Evolutionary conservation across 2,888 invertebrate species (phyloP).

Genomic region (Drosophila trichaetosa): DNA sequence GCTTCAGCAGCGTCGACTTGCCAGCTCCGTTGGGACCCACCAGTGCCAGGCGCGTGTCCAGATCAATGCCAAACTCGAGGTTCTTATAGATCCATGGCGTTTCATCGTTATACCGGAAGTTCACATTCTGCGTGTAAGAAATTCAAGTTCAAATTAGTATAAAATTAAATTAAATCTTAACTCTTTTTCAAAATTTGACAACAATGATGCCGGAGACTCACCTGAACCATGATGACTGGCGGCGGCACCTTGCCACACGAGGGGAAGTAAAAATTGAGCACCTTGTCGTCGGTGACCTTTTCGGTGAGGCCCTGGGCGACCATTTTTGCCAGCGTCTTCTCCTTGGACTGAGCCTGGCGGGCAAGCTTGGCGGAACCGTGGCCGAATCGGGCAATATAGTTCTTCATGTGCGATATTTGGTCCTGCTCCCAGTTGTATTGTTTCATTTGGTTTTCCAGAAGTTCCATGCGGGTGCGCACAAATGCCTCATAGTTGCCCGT

Average conservation of each 20-base stretch:
- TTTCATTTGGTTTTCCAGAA: conserved; percentile 99
- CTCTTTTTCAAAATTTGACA: not conserved
- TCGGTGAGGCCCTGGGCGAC: conserved; percentile 98
- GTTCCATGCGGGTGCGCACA: conserved; percentile 95
- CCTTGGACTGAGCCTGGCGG: conserved; percentile 99
- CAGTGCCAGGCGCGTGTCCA: conserved; percentile 97
- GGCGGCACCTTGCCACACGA: conserved; percentile 98
- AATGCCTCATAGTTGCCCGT: conserved; percentile 99
- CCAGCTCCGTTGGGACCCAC: conserved; percentile 99
- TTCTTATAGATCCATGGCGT: conserved; percentile 98
- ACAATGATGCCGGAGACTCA: conserved; percentile 64
- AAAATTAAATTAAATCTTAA: not conserved
- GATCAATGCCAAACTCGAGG: conserved; percentile 99
- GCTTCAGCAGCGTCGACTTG: conserved; percentile 98
- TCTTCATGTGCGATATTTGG: conserved; percentile 99
- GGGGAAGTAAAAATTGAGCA: conserved; percentile 97
- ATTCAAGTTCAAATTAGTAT: not conserved
- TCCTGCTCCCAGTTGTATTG: conserved; percentile 99
- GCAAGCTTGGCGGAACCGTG: conserved; percentile 99
- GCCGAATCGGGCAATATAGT: conserved; percentile 99
- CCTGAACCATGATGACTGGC: conserved; percentile 99
- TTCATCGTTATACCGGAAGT: conserved; percentile 95
- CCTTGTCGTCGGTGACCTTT: conserved; percentile 95
- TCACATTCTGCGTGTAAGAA: conserved; percentile 90
- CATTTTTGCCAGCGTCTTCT: conserved; percentile 99